These are phyloP conservation scores for Tinea pellionella DNA, from an alignment of 2,888 invertebrate genomes.

Conservation along the genomic window DNA sequence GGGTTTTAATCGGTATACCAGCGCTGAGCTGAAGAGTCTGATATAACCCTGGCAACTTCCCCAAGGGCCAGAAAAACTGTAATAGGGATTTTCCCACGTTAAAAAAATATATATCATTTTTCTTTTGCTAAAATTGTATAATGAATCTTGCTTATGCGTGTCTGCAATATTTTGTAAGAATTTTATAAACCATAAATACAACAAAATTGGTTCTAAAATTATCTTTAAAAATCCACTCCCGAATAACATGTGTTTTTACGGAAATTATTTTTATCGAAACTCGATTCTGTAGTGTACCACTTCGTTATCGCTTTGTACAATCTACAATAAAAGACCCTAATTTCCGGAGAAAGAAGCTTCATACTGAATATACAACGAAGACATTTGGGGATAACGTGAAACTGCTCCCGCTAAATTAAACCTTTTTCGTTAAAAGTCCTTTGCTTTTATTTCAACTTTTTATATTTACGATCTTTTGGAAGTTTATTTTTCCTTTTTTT, in stretches of 20 bases:
- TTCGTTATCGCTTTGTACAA: slow-evolving; percentile 40
- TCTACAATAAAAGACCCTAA: slow-evolving; percentile 33
- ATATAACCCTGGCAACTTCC: no score
- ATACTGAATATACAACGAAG: slow-evolving; percentile 14
- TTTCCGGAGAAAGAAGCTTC: slow-evolving; percentile 32
- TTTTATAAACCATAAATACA: no score
- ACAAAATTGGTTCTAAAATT: no score
- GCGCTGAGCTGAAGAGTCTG: no score
- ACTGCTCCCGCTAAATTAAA: neutral
- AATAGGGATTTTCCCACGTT: no score
- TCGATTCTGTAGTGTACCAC: neutral
- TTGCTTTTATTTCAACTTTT: neutral
- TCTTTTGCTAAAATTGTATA: no score
- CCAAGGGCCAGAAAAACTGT: no score
- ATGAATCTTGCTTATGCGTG: no score
- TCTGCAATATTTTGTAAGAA: no score
- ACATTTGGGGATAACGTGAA: neutral
- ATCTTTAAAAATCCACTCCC: no score
- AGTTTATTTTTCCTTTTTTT: neutral
- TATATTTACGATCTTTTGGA: neutral
- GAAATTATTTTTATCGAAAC: slow-evolving; percentile 6
- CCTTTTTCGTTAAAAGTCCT: neutral
- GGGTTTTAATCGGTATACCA: no score
- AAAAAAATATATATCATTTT: no score
- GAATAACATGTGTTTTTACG: neutral